Base-by-base conservation (phyloP, 2,113 vertebrate genomes). In the Mesembrinibis cayennensis region DNA sequence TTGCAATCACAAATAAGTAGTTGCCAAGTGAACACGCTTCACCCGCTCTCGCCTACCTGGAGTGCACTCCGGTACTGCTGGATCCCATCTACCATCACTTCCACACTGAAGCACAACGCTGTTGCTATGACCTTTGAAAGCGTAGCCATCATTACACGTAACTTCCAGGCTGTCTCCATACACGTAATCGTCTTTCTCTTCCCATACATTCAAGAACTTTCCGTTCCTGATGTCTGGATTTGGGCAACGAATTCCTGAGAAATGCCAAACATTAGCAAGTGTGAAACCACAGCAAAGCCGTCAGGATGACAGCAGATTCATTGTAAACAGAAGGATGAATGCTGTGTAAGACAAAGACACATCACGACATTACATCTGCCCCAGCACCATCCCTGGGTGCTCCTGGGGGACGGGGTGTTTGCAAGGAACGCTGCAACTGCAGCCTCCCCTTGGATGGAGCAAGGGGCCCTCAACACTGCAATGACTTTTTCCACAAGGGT, bases 191-290 rank as follows among this genome's bases (percentile, higher is more conserved):
- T 17, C n/a, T 1, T 3, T 38, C 13, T 0, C 0, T 0, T 4
- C 3, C 82, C 42, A 45, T 0, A 0, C 0, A 20, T 0, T 0
- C 7, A 38, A 1, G 10, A 0, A 8, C 25, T 0, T 32, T n/a
- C 76, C 73, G 0, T 91, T 45, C 2, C 10, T 17, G 61, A 93
- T 0, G 14, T 29, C 4, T 8, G 65, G 94, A 16, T 11, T 6
- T 4, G 44, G 49, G 93, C 97, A 97, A 2, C 0, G 2, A 16
- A 87, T 11, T 65, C 32, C 97, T 97, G 89, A 22, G 79, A 59
- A 92, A 89, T 1, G 6, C 11, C 85, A 73, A 56, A 73, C 2
- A 6, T 32, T 0, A 76, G 66, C 11, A 9, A 45, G 78, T 1
- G 49, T 61, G 82, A 86, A 88, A 61, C 38, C n/a, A 4, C 0